phyloP scores from a whole-genome alignment of 2,113 vertebrate species.

The Varanus komodoensis region DNA sequence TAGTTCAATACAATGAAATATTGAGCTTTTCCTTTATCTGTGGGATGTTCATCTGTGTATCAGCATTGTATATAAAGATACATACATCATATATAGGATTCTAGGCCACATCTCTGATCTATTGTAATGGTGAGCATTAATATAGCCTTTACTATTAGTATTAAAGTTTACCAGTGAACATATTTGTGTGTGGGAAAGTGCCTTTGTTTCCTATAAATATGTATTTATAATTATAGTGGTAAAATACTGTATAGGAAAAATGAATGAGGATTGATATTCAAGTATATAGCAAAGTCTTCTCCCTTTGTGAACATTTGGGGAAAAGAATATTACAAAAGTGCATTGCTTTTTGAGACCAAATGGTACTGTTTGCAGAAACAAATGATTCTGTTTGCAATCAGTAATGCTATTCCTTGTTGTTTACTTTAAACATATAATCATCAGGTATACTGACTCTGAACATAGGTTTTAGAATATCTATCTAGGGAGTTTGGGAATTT shows the following conservation, averaged over 20 bases:
- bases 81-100: background rate
- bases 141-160: constrained; percentile 19
- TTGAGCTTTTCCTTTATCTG: background rate
- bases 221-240: background rate
- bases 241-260: background rate
- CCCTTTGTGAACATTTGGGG: constrained; percentile 2
- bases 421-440: background rate
- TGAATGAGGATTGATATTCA: too few relatives aligned
- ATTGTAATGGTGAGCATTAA: constrained; percentile 29
- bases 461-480: too few relatives aligned
- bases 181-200: constrained; percentile 35
- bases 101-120: constrained; percentile 29
- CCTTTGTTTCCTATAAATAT: background rate
- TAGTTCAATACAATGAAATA: background rate
- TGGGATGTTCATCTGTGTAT: background rate
- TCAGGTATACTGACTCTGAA: background rate
- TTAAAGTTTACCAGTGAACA: constrained; percentile 54
- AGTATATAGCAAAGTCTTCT: background rate
- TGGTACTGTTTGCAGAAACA: too few relatives aligned
- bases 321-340: background rate
- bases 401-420: background rate
- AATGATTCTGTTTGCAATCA: background rate
- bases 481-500: too few relatives aligned
- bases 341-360: background rate
- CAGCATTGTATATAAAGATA: background rate